These are phyloP conservation scores for Otus scops DNA, from an alignment of 2,797 vertebrate species.

Conservation along the genomic window DNA sequence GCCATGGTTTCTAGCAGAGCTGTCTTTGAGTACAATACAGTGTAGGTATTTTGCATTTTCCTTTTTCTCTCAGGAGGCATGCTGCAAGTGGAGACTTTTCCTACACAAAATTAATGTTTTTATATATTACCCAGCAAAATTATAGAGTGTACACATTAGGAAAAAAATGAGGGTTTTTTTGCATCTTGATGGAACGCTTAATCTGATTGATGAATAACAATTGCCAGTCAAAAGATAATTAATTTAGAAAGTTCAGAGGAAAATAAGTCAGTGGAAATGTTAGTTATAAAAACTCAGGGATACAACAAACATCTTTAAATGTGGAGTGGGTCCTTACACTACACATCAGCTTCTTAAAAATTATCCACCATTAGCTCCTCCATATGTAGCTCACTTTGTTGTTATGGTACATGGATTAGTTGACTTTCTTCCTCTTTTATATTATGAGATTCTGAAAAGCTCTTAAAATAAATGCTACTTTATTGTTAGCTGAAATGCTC, in stretches of 20 bases:
- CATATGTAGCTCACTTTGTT: not conserved
- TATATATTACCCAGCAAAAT: not conserved
- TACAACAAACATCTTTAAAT: not conserved
- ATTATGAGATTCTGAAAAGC: not conserved
- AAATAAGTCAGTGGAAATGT: not conserved
- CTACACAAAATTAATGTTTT: not conserved
- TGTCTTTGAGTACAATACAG: not conserved
- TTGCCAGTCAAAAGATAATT: not conserved
- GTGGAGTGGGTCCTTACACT: not conserved
- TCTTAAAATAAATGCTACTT: not conserved
- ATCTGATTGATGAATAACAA: not conserved
- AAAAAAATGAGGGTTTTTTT: not conserved
- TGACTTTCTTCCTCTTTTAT: not conserved
- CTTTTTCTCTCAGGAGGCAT: not conserved
- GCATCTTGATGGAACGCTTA: not conserved
- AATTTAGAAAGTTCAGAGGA: not conserved
- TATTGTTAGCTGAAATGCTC: not conserved
- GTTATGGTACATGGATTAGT: not conserved
- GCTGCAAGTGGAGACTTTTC: not conserved
- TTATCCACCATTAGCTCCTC: not conserved
- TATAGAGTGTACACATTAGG: not conserved
- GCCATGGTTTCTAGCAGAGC: conserved; percentile 49
- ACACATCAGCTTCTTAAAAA: not conserved
- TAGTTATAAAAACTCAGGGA: not conserved
- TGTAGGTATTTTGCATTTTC: not conserved